phyloP scores from a whole-genome alignment of 2,113 vertebrate genomes.

The Acanthisitta chloris region DNA sequence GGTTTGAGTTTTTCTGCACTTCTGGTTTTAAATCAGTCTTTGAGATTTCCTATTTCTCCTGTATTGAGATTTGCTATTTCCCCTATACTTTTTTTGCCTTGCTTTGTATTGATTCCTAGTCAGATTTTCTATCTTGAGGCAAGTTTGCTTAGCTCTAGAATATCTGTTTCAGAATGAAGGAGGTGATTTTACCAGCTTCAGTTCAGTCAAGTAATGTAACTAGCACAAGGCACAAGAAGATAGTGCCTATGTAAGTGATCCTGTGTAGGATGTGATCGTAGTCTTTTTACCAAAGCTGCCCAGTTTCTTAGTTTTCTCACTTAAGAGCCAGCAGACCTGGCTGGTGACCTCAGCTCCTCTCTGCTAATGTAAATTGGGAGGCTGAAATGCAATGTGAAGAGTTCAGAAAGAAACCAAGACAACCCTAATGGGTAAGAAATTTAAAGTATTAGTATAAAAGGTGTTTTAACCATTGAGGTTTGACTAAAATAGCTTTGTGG shows the following conservation, averaged over 20 bases:
- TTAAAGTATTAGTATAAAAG: not conserved
- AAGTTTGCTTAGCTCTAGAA: not conserved
- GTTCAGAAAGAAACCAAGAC: not conserved
- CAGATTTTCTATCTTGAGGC: not conserved
- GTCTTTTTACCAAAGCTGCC: not conserved
- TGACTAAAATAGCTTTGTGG: not conserved
- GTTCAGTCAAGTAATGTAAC: not conserved
- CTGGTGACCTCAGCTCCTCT: not conserved
- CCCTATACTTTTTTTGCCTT: not conserved
- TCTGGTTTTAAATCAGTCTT: not conserved
- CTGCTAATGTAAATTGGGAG: not conserved
- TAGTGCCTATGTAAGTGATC: not conserved
- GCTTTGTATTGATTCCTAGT: not conserved
- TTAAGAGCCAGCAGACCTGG: not conserved
- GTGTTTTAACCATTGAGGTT: not conserved
- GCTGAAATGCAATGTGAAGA: not conserved
- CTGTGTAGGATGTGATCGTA: not conserved
- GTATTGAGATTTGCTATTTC: not conserved
- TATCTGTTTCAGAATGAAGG: not conserved
- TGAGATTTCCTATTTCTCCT: not conserved
- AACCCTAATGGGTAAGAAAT: not conserved
- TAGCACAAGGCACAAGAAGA: not conserved
- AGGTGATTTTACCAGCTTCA: not conserved
- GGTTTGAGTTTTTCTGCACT: not conserved
- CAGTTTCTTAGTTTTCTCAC: not conserved